phyloP scores from a whole-genome alignment of 2,888 invertebrate genomes.

The Drosophila buzzatii region DNA sequence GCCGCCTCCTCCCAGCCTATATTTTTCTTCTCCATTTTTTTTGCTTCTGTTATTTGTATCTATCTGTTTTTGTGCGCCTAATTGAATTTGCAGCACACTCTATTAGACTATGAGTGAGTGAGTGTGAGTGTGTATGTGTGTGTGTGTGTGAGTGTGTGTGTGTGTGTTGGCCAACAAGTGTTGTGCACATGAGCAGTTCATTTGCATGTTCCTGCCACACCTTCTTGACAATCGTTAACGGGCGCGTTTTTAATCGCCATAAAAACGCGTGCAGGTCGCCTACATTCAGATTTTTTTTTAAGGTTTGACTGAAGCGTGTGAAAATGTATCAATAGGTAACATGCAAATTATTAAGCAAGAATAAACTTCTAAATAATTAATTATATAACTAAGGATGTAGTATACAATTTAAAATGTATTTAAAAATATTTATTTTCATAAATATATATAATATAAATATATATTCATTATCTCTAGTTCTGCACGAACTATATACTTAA shows the following conservation, averaged over 20 bases:
- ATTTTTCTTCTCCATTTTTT: not conserved
- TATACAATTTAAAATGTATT: too few relatives aligned
- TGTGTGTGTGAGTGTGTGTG: conserved; percentile 24
- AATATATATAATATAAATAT: too few relatives aligned
- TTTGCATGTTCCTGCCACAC: conserved; percentile 26
- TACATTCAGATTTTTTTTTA: not conserved
- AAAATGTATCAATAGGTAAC: not conserved
- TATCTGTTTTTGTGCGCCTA: conserved; percentile 71
- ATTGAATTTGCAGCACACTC: conserved; percentile 66
- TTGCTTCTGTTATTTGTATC: conserved; percentile 24
- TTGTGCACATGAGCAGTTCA: conserved; percentile 52
- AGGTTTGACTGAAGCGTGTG: not conserved
- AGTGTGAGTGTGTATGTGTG: conserved; percentile 10
- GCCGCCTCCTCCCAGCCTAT: not conserved
- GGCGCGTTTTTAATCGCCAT: conserved; percentile 22
- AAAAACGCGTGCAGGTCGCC: conserved; percentile 17
- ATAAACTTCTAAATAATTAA: too few relatives aligned
- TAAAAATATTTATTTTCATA: too few relatives aligned
- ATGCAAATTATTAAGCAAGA: not conserved
- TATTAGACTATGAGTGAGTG: conserved; percentile 1
- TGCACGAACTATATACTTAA: too few relatives aligned
- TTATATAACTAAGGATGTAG: too few relatives aligned
- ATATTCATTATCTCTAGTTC: too few relatives aligned
- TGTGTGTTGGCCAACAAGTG: conserved; percentile 19
- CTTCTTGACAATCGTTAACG: conserved; percentile 12